phyloP scores from a whole-genome alignment of 2,797 vertebrate genomes.

The Hippopotamyrus pictus region DNA sequence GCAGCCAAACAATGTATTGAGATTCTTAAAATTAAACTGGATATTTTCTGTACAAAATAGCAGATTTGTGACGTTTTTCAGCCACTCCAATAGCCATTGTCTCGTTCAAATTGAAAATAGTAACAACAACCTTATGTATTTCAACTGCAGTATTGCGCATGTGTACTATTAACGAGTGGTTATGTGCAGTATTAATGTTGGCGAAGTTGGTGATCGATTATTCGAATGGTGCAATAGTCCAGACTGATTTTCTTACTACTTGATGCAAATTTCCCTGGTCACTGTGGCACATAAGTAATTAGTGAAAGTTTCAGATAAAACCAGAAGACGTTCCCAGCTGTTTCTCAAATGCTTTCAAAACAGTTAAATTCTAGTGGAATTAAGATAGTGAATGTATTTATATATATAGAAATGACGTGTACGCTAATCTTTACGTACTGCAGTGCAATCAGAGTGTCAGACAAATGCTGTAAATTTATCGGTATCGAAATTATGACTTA shows the following conservation, averaged over 20 bases:
- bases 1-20: not conserved
- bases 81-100: not conserved
- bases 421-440: conserved; percentile 56
- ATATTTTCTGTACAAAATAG: not conserved
- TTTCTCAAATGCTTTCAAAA: not conserved
- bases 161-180: not conserved
- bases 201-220: not conserved
- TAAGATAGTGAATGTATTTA: conserved; percentile 22
- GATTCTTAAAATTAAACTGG: not conserved
- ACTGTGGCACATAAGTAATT: not conserved
- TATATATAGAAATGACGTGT: conserved; percentile 68
- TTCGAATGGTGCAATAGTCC: not conserved
- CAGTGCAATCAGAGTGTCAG: not conserved
- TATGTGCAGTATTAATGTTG: not conserved
- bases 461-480: not conserved
- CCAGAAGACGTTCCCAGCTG: not conserved
- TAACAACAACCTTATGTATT: not conserved
- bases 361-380: not conserved
- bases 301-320: not conserved
- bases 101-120: not conserved
- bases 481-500: not conserved
- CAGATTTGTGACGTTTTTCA: not conserved
- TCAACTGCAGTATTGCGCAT: not conserved
- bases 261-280: not conserved
- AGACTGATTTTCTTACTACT: not conserved